Conservation (phyloP, 2,888 invertebrate genomes). For the Galeopsomyia nigrocyanea region DNA sequence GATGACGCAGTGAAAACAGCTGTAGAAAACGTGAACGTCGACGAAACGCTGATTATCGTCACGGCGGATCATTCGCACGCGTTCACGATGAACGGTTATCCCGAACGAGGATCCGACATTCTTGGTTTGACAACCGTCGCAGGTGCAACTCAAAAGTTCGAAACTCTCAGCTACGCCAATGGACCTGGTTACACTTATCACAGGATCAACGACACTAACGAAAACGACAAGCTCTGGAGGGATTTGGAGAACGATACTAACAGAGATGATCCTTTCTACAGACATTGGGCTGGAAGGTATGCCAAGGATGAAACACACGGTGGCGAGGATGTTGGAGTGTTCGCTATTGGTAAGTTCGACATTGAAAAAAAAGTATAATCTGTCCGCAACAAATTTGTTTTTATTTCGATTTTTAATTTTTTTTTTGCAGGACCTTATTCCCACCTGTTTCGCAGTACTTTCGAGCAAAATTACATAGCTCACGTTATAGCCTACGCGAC, state of each 20-base stretch:
- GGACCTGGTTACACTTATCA: slow-evolving; percentile 75
- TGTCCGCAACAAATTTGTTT: slow-evolving; percentile 3
- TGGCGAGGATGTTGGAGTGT: slow-evolving; percentile 80
- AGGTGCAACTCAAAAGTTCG: slow-evolving; percentile 66
- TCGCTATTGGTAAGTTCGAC: slow-evolving; percentile 69
- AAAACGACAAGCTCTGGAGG: slow-evolving; percentile 63
- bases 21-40: slow-evolving; percentile 66
- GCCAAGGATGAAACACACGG: slow-evolving; percentile 74
- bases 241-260: slow-evolving; percentile 62
- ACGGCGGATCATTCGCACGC: slow-evolving; percentile 78
- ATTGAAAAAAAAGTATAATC: neutral
- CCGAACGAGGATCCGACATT: slow-evolving; percentile 74
- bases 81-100: slow-evolving; percentile 76
- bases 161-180: slow-evolving; percentile 76
- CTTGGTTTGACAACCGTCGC: slow-evolving; percentile 69
- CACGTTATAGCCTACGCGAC: slow-evolving; percentile 73
- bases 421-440: slow-evolving; percentile 71
- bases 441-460: slow-evolving; percentile 75
- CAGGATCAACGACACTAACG: slow-evolving; percentile 61
- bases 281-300: slow-evolving; percentile 70
- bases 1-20: slow-evolving; percentile 76
- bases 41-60: slow-evolving; percentile 78
- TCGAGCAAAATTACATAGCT: slow-evolving; percentile 77
- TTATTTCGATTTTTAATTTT: neutral
- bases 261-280: slow-evolving; percentile 68